A percentile compares a stretch with the other conserved stretches of the same genome.
phyloP scores from a whole-genome alignment of 2,797 vertebrate genomes.

The Xerus rutilus region DNA sequence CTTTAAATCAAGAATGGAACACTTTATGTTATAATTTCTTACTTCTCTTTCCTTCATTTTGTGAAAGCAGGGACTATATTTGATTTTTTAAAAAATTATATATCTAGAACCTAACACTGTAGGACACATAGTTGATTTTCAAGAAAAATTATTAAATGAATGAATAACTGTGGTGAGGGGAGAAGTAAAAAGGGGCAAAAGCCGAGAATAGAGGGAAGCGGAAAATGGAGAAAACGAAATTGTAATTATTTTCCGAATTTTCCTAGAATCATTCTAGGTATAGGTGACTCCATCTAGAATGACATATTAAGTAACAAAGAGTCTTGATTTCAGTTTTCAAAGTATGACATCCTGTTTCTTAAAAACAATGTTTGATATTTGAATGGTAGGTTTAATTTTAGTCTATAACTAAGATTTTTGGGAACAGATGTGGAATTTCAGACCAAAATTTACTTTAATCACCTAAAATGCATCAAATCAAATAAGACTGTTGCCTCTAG shows the following conservation, averaged over 20 bases:
- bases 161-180: background rate
- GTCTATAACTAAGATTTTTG: conserved; percentile 41
- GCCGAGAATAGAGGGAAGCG: background rate
- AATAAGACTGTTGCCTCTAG: conserved; percentile 23
- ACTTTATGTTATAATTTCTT: background rate
- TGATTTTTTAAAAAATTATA: background rate
- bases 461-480: conserved; percentile 31
- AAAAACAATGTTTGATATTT: conserved; percentile 45
- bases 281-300: background rate
- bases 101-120: background rate
- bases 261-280: background rate
- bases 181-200: background rate
- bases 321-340: conserved; percentile 53
- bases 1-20: background rate
- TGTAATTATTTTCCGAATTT: conserved; percentile 50
- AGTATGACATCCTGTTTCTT: background rate
- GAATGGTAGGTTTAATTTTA: background rate
- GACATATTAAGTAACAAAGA: background rate
- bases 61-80: background rate
- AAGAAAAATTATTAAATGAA: conserved; percentile 43
- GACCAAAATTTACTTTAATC: background rate
- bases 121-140: background rate
- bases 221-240: background rate
- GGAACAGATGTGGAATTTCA: conserved; percentile 17
- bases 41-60: background rate